A percentile compares a stretch with the other conserved stretches of the same genome.
Evolutionary conservation across 1,140 invertebrate species (phyloP).

Genomic region (Mylabris phalerata): DNA sequence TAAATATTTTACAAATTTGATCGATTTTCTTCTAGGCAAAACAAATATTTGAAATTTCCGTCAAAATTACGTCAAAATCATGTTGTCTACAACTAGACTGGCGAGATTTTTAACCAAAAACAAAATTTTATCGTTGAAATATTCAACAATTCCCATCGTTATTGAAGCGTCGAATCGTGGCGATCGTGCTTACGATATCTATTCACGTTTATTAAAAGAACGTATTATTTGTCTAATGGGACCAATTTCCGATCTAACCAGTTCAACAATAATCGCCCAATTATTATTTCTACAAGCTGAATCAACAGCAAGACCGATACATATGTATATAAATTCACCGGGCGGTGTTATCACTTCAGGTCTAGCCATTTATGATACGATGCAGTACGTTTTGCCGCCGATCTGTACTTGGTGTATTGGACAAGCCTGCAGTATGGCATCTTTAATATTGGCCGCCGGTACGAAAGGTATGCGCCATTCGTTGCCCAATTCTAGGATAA

Average conservation of each 20-base stretch:
- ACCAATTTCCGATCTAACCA: constrained; percentile 67
- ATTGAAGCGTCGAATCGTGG: constrained; percentile 73
- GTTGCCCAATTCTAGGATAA: constrained; percentile 94
- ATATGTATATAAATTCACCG: constrained; percentile 66
- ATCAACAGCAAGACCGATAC: constrained; percentile 63
- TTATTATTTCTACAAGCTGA: constrained; percentile 75
- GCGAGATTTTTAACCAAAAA: too few relatives aligned
- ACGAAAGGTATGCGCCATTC: constrained; percentile 56
- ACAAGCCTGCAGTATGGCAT: constrained; percentile 97
- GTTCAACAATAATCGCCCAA: constrained; percentile 73
- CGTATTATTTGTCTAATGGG: constrained; percentile 77
- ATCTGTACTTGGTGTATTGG: constrained; percentile 81
- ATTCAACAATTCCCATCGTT: constrained; percentile 59
- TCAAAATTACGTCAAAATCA: too few relatives aligned
- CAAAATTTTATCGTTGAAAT: too few relatives aligned
- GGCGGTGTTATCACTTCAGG: constrained; percentile 66
- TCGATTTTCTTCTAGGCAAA: too few relatives aligned
- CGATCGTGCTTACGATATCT: constrained; percentile 79
- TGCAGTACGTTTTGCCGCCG: constrained; percentile 68
- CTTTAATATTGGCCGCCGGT: constrained; percentile 84
- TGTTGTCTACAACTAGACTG: too few relatives aligned
- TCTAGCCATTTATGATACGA: constrained; percentile 73
- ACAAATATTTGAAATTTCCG: too few relatives aligned
- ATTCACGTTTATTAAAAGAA: constrained; percentile 72
- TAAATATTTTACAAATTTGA: too few relatives aligned